Base-by-base conservation (phyloP, 2,888 invertebrate genomes). In the Dynastes grantii region DNA sequence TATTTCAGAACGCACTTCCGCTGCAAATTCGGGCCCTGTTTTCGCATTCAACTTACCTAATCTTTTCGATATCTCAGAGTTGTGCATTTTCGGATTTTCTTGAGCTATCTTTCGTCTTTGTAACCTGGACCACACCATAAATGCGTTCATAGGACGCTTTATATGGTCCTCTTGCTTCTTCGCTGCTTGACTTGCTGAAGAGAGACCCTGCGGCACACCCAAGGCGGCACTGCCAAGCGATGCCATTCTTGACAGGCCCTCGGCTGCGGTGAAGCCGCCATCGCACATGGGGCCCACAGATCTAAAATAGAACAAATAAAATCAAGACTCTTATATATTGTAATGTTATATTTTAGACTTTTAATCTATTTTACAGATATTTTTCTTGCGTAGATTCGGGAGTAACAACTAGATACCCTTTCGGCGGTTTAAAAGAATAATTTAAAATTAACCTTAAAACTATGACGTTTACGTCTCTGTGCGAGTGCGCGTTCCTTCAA, bases 21-120 rank as follows among this genome's bases (percentile, higher is more conserved):
- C 11, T 0, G 9, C 9, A 45, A 11, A 45, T 45, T 45, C 11
- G 8, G 4, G 32, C 5, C 1, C 3, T 58, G 6, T 6, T 58
- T 2, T 22, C 22, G 6, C 1, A 22, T 8, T n/a, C 22, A 53
- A 90, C 94, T 93, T 84, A 95, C 96, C 96, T 83, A 98, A 92
- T 88, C 97, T 90, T 88, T 98, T 98, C 8, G 96, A 97, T 84
- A 98, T 98, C 90, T 98, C 98, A 0, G 97, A 97, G 88, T 98
- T 98, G 90, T 98, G 98, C 98, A 98, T 98, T 91, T 98, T 98
- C 0, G 98, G 98, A 89, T 98, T 98, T 86, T 98, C 98, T 89
- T 98, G 97, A 0, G 98, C 98, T 85, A 98, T 98, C 90, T 98
- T 98, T 85, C 97, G 90, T 83, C 98, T 90, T 88, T 98, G 98